A percentile compares a stretch with the other conserved stretches of the same genome.
Evolutionary conservation across 1,140 invertebrate species (phyloP).

Genomic region (Sitobion miscanthi): DNA sequence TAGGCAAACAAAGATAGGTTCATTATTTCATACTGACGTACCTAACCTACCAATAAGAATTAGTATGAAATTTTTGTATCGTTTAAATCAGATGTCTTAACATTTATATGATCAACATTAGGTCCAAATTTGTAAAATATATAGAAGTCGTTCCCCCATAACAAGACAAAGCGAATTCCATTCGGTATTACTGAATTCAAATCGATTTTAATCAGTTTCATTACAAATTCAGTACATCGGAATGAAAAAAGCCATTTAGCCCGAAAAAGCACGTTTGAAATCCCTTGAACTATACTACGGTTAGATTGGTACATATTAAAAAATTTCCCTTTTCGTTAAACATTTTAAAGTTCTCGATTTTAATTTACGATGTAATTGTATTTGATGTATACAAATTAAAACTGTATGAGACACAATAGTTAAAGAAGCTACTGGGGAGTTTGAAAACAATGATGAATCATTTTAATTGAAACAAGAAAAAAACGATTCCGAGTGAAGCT

Average conservation of each 20-base stretch:
- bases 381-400: not conserved
- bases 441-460: not conserved
- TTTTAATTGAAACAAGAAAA: not conserved
- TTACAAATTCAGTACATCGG: not conserved
- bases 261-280: not conserved
- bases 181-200: not conserved
- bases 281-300: not conserved
- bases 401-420: not conserved
- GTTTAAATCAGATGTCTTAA: too few relatives aligned
- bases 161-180: not conserved
- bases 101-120: too few relatives aligned
- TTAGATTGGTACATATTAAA: not conserved
- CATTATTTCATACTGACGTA: too few relatives aligned
- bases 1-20: too few relatives aligned
- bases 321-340: not conserved
- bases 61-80: too few relatives aligned
- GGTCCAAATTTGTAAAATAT: too few relatives aligned
- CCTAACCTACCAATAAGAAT: too few relatives aligned
- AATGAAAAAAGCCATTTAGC: not conserved
- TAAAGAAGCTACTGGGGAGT: not conserved
- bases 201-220: not conserved
- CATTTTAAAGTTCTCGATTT: not conserved
- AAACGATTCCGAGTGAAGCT: not conserved
- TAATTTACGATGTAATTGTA: not conserved
- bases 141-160: not conserved